Percentiles rank a stretch among this genome's conserved stretches.
Evolutionary conservation across 2,113 vertebrate species (phyloP).

Genomic region (Ginglymostoma cirratum): DNA sequence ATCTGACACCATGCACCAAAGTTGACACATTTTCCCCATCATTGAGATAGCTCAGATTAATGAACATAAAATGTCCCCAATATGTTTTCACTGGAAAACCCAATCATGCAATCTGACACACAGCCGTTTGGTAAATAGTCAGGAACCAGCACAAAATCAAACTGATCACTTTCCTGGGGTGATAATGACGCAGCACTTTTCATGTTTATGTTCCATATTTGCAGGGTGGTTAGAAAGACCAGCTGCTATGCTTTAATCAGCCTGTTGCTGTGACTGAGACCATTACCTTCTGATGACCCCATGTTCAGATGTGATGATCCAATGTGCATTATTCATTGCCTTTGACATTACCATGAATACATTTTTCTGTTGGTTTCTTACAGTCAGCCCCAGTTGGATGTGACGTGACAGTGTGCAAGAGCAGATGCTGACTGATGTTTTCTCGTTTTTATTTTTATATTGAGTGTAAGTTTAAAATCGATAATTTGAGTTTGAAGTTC

Average conservation of each 20-base stretch:
- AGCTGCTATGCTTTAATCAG: neutral
- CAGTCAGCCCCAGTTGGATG: neutral
- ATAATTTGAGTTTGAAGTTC: neutral
- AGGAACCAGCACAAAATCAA: neutral
- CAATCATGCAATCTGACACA: neutral
- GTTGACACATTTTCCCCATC: neutral
- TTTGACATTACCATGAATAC: neutral
- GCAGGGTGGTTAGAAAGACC: neutral
- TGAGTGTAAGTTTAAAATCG: neutral
- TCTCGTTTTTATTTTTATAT: neutral
- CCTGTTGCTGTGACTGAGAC: neutral
- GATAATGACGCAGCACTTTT: neutral
- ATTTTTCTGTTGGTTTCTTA: neutral
- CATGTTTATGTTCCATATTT: neutral
- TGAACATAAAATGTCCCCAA: neutral
- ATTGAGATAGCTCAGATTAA: neutral
- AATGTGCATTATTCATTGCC: neutral
- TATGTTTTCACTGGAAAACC: neutral
- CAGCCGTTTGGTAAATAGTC: neutral
- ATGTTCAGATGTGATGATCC: neutral
- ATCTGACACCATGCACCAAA: neutral
- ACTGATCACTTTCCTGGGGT: neutral
- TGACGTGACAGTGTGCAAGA: neutral
- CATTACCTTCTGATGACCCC: slow-evolving; percentile 7
- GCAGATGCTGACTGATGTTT: neutral